A percentile compares a stretch with the other conserved stretches of the same genome.
These are phyloP conservation scores for Chondrosia reniformis DNA, from an alignment of 37 sponge, comb jelly and placozoan species.

Conservation along the genomic window DNA sequence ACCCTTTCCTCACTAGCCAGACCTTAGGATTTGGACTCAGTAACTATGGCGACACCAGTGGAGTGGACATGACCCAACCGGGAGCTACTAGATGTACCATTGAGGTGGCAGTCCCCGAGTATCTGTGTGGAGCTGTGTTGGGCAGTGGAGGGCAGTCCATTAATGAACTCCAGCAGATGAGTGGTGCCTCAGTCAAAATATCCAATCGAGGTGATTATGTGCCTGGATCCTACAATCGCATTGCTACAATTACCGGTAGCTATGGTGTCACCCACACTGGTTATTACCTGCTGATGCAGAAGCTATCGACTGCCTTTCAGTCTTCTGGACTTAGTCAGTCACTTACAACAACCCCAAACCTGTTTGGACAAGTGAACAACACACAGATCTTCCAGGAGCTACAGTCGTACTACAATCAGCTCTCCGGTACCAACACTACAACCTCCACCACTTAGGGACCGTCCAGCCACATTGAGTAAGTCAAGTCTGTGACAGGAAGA, in stretches of 20 bases:
- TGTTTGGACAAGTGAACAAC: neutral
- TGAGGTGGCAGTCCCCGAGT: conserved; percentile 78
- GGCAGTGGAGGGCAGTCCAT: conserved; percentile 56
- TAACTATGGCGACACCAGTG: neutral
- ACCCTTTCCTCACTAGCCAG: neutral
- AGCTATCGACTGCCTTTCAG: conserved; percentile 51
- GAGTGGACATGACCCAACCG: conserved; percentile 51
- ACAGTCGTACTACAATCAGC: conserved; percentile 5
- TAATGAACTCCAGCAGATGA: conserved; percentile 51
- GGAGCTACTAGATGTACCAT: conserved; percentile 72
- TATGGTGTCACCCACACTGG: conserved; percentile 64
- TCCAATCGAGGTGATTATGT: conserved; percentile 78
- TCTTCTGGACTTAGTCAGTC: neutral
- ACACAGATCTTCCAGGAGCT: neutral
- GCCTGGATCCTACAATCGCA: conserved; percentile 80
- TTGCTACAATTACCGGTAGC: conserved; percentile 69
- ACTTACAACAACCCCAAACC: neutral
- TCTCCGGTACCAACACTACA: neutral
- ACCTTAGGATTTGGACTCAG: neutral
- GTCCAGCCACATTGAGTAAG: neutral
- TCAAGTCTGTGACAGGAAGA: neutral
- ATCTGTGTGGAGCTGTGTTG: conserved; percentile 48
- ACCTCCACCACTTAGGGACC: neutral
- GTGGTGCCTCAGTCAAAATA: conserved; percentile 50
- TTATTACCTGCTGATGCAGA: conserved; percentile 73